These are phyloP conservation scores for Meta bourneti DNA, from an alignment of 2,888 invertebrate species.

Conservation along the genomic window DNA sequence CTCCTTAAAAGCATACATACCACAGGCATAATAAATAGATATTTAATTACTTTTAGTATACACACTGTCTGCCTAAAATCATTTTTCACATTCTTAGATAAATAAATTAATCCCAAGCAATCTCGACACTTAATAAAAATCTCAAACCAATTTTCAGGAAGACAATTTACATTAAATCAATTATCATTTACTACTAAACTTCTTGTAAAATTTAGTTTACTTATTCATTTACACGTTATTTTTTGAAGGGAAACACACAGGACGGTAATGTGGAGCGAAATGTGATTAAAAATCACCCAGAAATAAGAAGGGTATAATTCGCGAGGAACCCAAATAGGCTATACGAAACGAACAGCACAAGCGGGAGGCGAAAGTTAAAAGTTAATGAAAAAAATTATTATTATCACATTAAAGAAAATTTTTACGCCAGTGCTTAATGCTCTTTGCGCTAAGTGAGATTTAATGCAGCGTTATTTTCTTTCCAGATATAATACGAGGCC, in stretches of 20 bases:
- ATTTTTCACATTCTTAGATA: neutral
- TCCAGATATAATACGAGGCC: neutral
- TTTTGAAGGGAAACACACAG: neutral
- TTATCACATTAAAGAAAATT: slow-evolving; percentile 1
- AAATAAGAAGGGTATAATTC: neutral
- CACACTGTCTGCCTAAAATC: neutral
- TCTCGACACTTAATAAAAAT: neutral
- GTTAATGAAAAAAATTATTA: neutral
- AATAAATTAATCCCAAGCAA: neutral
- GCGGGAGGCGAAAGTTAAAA: neutral
- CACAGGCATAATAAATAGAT: neutral
- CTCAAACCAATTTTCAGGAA: neutral
- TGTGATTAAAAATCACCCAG: neutral
- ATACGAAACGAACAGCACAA: neutral
- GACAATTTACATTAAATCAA: neutral
- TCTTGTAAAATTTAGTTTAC: neutral
- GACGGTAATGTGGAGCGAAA: neutral
- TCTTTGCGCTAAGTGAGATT: slow-evolving; percentile 1
- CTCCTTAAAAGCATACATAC: slow-evolving; percentile 1
- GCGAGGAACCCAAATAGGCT: neutral
- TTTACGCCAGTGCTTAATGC: neutral
- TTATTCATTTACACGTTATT: neutral
- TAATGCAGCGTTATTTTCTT: slow-evolving; percentile 1
- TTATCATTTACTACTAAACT: neutral
- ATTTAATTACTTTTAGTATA: neutral